Evolutionary conservation across 2,113 vertebrate species (phyloP), one percentile per base, ranked within the genome.

Genomic region (Callipepla squamata): DNA sequence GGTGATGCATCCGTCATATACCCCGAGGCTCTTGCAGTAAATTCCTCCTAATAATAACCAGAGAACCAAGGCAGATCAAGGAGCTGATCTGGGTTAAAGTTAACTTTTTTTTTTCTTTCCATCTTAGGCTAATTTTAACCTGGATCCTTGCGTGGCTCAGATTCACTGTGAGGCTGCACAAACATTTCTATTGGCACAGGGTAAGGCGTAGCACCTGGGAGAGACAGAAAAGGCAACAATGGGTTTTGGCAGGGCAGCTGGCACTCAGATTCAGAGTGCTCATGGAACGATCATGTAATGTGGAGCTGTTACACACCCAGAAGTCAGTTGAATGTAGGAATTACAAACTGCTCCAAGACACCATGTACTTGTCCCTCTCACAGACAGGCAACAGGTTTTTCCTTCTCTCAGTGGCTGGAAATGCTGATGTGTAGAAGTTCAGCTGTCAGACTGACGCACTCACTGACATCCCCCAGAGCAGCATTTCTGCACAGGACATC

Each of bases 141-240:
- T 88, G 59, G 78, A 87, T 82, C 19, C 2, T 0, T 74, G 80
- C 45, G 90, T 0, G 0, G 76, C 80, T 90, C 90, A 86, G 44
- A 90, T 90, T 95, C 68, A 13, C 65, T 72, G 73, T 51, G 44
- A 93, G 53, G 83, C 90, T 94, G 90, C 85, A 93, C 83, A 96
- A 96, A 96, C 80, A 92, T 96, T 96, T 95, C 85, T 96, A 42
- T 96, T 96, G 95, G 95, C 93, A 75, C 65, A 40, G 36, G 47
- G 55, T 65, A 95, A 94, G 61, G 73, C 91, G 22, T 85, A 90
- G 92, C 88, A 96, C 95, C 96, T 93, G 88, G 72, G 77, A 92
- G 61, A 93, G 85, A 88, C 67, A 88, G 88, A 80, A 95, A 92
- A 90, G 73, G 51, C 85, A 94, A 90, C 80, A 86, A 78, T 83